phyloP scores from a whole-genome alignment of 2,888 invertebrate species.

The Epinotia brunnichana region DNA sequence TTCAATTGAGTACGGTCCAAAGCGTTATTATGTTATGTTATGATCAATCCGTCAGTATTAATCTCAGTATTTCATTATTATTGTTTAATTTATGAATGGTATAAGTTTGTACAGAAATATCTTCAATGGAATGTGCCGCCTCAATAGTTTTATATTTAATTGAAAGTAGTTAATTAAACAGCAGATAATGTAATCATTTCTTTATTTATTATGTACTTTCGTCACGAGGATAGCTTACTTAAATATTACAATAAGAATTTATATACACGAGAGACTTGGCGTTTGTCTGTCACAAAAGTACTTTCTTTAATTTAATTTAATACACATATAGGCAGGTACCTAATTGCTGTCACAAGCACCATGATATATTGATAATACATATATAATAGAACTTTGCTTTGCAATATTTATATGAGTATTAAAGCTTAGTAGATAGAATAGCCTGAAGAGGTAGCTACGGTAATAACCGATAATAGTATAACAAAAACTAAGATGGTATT shows the following conservation, averaged over 20 bases:
- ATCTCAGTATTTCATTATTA: conserved; percentile 12
- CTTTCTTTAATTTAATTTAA: not conserved
- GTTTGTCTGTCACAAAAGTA: conserved; percentile 9
- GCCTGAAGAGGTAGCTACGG: conserved; percentile 7
- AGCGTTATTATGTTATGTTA: not conserved
- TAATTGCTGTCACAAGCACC: conserved; percentile 5
- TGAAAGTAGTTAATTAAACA: conserved; percentile 55
- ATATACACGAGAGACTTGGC: conserved; percentile 29
- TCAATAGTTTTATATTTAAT: conserved; percentile 29
- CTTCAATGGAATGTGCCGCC: conserved; percentile 22
- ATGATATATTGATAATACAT: not conserved
- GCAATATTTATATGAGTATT: not conserved
- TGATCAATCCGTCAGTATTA: not conserved
- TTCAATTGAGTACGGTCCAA: not conserved
- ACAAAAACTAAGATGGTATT: too few relatives aligned
- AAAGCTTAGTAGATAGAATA: not conserved
- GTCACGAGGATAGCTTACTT: conserved; percentile 38
- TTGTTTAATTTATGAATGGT: conserved; percentile 34
- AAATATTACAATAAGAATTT: conserved; percentile 34
- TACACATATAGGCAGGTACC: not conserved
- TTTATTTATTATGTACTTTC: conserved; percentile 51
- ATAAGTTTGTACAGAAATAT: conserved; percentile 17
- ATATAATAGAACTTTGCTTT: not conserved
- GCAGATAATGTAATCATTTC: conserved; percentile 52
- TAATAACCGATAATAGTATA: not conserved